Evolutionary conservation across 2,888 invertebrate genomes (phyloP).

Genomic region (Sinelater perroti): DNA sequence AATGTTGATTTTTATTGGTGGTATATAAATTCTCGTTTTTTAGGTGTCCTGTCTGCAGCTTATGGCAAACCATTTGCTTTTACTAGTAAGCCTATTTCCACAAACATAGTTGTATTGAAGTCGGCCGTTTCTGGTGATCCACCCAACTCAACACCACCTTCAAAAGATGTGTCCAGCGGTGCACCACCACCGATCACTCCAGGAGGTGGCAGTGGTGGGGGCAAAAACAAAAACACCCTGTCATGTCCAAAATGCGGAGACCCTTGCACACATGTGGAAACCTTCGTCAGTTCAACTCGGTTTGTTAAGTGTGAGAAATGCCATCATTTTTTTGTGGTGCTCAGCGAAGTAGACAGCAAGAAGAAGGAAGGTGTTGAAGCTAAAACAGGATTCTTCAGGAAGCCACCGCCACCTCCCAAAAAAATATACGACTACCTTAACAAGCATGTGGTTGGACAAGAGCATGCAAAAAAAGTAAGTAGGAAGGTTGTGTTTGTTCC

Average conservation of each 20-base stretch:
- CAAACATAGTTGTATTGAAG: conserved; percentile 53
- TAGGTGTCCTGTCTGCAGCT: conserved; percentile 51
- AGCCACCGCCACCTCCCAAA: conserved; percentile 94
- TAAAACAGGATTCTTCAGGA: conserved; percentile 76
- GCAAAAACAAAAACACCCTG: conserved; percentile 78
- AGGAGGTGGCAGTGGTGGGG: conserved; percentile 61
- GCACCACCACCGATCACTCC: conserved; percentile 33
- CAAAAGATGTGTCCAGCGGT: conserved; percentile 41
- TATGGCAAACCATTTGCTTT: conserved; percentile 45
- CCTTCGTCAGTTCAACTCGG: conserved; percentile 94
- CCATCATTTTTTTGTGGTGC: conserved; percentile 96
- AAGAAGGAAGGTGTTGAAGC: conserved; percentile 83
- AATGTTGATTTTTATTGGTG: too few species aligned
- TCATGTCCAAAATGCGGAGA: conserved; percentile 97
- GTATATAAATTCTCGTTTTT: too few species aligned
- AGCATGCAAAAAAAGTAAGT: conserved; percentile 87
- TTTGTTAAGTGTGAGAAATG: conserved; percentile 99
- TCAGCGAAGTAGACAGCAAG: conserved; percentile 92
- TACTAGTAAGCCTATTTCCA: conserved; percentile 47
- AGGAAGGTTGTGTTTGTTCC: neutral
- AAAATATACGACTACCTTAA: conserved; percentile 97
- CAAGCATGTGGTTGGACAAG: conserved; percentile 97
- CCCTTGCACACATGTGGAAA: conserved; percentile 97
- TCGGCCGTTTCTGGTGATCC: conserved; percentile 52
- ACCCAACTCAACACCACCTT: conserved; percentile 43